These are phyloP conservation scores for Diplosoma virens DNA, from an alignment of 23 tunicate species.

Conservation along the genomic window DNA sequence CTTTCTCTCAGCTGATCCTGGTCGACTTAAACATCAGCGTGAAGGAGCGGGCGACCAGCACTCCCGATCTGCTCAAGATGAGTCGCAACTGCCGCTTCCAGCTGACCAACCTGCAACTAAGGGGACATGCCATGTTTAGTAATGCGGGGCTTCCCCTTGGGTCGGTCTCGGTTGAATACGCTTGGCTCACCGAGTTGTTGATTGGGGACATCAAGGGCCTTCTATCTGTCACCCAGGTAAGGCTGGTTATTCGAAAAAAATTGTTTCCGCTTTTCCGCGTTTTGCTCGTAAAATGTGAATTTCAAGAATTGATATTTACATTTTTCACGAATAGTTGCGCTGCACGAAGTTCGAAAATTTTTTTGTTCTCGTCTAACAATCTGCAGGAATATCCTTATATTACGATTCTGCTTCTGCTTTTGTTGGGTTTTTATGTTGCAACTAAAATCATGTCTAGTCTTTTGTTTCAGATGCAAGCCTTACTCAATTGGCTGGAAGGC, in stretches of 20 bases:
- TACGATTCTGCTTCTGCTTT: too few relatives aligned
- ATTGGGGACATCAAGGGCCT: slow-evolving; percentile 79
- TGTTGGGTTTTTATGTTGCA: not conserved
- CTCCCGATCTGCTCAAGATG: not conserved
- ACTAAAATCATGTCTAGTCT: not conserved
- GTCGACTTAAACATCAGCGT: slow-evolving; percentile 52
- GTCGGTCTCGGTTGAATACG: slow-evolving; percentile 76
- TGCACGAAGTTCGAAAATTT: too few relatives aligned
- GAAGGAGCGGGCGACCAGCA: slow-evolving; percentile 1
- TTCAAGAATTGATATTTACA: not conserved
- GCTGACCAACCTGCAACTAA: slow-evolving; percentile 60
- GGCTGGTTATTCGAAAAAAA: not conserved
- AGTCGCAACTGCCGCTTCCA: slow-evolving; percentile 30
- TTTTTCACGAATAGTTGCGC: not conserved
- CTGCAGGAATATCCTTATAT: too few relatives aligned
- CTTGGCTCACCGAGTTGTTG: slow-evolving; percentile 82
- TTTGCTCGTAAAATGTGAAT: too few relatives aligned
- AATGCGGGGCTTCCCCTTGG: slow-evolving; percentile 78
- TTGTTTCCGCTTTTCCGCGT: too few relatives aligned
- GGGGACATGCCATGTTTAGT: slow-evolving; percentile 97
- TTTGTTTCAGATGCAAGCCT: slow-evolving; percentile 43
- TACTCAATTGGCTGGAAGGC: slow-evolving; percentile 53
- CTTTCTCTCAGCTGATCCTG: slow-evolving; percentile 58
- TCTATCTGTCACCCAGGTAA: slow-evolving; percentile 69
- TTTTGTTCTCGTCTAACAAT: too few relatives aligned